Evolutionary conservation across 2,797 vertebrate genomes (phyloP).

Genomic region (Threskiornis aethiopicus): DNA sequence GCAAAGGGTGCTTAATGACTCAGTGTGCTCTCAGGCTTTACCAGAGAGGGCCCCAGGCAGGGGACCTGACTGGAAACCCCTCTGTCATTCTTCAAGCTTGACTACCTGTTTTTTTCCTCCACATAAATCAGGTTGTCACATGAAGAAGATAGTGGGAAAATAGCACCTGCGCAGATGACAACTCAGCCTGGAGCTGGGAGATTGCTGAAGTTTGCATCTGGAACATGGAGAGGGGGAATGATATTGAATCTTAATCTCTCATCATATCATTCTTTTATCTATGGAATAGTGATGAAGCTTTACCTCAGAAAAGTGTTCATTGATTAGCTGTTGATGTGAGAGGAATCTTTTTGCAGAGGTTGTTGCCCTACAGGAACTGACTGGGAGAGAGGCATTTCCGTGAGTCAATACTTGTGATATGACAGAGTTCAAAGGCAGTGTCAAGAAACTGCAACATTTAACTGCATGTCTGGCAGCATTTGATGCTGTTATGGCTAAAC

Average conservation of each 20-base stretch:
- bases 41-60: background rate
- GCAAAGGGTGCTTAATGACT: background rate
- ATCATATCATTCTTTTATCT: background rate
- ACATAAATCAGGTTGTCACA: background rate
- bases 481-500: background rate
- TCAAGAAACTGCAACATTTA: background rate
- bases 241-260: background rate
- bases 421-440: background rate
- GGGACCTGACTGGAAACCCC: background rate
- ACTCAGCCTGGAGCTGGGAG: background rate
- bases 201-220: background rate
- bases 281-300: background rate
- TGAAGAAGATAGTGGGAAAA: background rate
- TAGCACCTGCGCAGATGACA: background rate
- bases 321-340: background rate
- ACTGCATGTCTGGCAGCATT: background rate
- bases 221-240: background rate
- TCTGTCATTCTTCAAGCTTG: background rate
- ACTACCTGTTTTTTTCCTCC: background rate
- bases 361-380: background rate
- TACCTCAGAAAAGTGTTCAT: background rate
- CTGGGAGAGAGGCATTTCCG: background rate
- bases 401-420: background rate
- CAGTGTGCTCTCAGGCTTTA: background rate
- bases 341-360: background rate